A percentile compares a stretch with the other conserved stretches of the same genome.
Evolutionary conservation across 2,797 vertebrate species (phyloP).

Genomic region (Acanthis flammea): DNA sequence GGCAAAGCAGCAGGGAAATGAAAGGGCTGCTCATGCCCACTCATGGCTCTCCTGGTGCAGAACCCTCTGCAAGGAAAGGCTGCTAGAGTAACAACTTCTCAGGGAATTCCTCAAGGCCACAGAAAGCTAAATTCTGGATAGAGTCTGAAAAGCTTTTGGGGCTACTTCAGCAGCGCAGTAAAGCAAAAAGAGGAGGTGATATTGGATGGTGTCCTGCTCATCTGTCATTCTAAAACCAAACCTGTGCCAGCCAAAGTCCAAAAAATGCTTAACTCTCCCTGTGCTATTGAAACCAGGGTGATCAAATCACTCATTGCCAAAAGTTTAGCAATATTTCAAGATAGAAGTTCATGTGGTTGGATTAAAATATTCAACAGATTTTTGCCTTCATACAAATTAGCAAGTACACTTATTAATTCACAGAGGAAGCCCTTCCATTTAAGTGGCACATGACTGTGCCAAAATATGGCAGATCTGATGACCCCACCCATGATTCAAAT

Average conservation of each 20-base stretch:
- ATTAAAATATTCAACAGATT: constrained; percentile 35
- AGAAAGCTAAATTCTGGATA: background rate
- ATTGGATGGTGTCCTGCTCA: background rate
- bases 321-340: background rate
- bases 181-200: background rate
- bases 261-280: background rate
- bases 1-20: accelerated
- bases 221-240: background rate
- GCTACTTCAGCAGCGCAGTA: background rate
- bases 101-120: background rate
- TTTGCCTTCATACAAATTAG: constrained; percentile 29
- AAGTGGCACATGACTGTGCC: background rate
- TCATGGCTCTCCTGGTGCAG: background rate
- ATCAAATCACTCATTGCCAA: constrained; percentile 1
- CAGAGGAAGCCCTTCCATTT: constrained; percentile 10
- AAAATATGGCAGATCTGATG: constrained; percentile 22
- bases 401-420: constrained; percentile 14
- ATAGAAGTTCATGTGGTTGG: background rate
- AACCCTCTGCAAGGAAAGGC: background rate
- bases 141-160: background rate
- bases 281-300: background rate
- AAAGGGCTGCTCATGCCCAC: background rate
- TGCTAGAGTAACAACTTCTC: background rate
- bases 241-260: background rate
- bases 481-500: constrained; percentile 49